These are phyloP conservation scores for Dermatophagoides farinae DNA, from an alignment of 1,140 invertebrate species.

Conservation along the genomic window DNA sequence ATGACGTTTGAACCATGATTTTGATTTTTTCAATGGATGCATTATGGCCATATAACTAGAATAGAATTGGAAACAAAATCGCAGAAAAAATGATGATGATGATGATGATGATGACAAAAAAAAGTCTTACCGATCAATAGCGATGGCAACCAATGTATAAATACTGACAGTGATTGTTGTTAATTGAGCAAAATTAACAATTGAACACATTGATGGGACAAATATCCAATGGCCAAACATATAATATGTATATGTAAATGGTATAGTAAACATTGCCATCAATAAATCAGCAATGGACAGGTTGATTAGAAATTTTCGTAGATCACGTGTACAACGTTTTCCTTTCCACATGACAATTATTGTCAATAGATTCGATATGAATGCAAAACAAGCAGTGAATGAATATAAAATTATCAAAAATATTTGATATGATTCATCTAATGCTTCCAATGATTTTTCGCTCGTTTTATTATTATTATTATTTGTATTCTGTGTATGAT, in stretches of 20 bases:
- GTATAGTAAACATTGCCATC: slow-evolving; percentile 29
- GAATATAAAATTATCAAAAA: slow-evolving; percentile 26
- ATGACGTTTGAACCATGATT: slow-evolving; percentile 19
- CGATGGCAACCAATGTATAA: slow-evolving; percentile 28
- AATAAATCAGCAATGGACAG: slow-evolving; percentile 27
- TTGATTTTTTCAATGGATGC: slow-evolving; percentile 25
- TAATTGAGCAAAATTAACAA: slow-evolving; percentile 28
- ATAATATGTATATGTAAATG: slow-evolving; percentile 29
- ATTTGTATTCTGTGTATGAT: not conserved
- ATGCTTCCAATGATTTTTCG: not conserved
- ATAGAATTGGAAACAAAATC: too few species aligned
- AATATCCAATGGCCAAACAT: slow-evolving; percentile 29
- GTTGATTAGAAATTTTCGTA: slow-evolving; percentile 28
- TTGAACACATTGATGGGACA: slow-evolving; percentile 25
- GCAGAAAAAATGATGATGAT: too few species aligned
- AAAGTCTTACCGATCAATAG: slow-evolving; percentile 28
- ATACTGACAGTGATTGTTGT: slow-evolving; percentile 27
- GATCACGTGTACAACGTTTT: slow-evolving; percentile 23
- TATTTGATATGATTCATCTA: slow-evolving; percentile 17
- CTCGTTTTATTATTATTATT: too few species aligned
- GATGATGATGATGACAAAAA: too few species aligned
- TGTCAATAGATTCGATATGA: slow-evolving; percentile 25
- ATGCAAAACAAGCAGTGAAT: slow-evolving; percentile 24
- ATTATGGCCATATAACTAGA: slow-evolving; percentile 29
- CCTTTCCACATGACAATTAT: slow-evolving; percentile 26